Evolutionary conservation across 35 echinoderm and acorn worm genomes (phyloP).

Genomic region (Apostichopus japonicus): DNA sequence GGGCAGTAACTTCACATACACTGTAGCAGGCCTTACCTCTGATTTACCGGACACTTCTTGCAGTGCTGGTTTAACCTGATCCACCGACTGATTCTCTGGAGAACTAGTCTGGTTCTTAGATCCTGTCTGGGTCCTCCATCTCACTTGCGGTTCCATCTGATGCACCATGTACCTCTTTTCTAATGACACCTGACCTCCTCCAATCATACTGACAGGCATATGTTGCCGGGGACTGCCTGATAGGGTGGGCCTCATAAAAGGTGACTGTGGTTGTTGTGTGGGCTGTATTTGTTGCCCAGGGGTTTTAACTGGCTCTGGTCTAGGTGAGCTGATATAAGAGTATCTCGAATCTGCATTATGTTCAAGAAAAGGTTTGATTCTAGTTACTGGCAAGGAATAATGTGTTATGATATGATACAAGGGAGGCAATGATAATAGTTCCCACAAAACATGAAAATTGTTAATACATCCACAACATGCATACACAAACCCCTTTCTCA

Average conservation of each 20-base stretch:
- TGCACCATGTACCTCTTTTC: neutral
- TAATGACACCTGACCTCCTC: neutral
- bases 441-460: too few relatives aligned
- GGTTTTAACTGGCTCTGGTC: neutral
- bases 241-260: neutral
- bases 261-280: neutral
- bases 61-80: neutral
- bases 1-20: too few relatives aligned
- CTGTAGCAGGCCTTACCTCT: neutral
- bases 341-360: neutral
- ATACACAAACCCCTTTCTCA: too few relatives aligned
- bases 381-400: too few relatives aligned
- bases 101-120: neutral
- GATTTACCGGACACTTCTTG: neutral
- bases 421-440: too few relatives aligned
- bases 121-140: neutral
- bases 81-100: neutral
- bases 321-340: neutral
- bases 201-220: neutral
- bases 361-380: too few relatives aligned
- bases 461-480: too few relatives aligned
- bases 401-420: too few relatives aligned
- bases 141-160: neutral
- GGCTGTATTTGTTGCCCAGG: neutral
- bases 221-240: neutral